Base-by-base conservation (phyloP, 2,113 vertebrate genomes). In the Willisornis vidua region DNA sequence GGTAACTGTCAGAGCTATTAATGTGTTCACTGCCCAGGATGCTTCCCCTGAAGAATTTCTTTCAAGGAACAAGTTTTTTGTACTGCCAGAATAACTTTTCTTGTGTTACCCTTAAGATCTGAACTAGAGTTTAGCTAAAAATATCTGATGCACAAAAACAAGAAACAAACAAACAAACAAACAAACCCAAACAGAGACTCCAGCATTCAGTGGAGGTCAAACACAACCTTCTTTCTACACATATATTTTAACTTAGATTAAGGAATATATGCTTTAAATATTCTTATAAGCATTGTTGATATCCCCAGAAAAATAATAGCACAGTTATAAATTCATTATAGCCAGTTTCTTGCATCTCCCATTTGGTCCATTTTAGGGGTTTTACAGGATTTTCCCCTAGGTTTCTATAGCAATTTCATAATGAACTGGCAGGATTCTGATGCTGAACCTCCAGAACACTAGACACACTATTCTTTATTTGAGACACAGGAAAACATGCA, bases 1-100 rank as follows among this genome's bases (percentile, higher is more conserved):
- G 84, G 70, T 84, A 90, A 82, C 87, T 90, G 82, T 82, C 95
- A 93, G 67, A 94, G 33, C 79, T 96, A 84, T 90, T 92, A 92
- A 87, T 90, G 58, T 66, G 35, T 87, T 95, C 87, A n/a, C 55
- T 91, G 71, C 55, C 54, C 79, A 41, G 6, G 84, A 93, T 86
- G 59, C 22, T 87, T 90, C 63, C 94, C 85, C 91, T 83, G 24
- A 87, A 94, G 91, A 96, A 90, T 94, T 96, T 75, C 59, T 91
- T 91, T 93, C 55, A 86, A 86, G 57, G 75, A 93, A 85, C 22
- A 79, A 67, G 61, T 52, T 78, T 90, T 83, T 94, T 1, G 2
- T 72, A 71, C 39, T 81, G 24, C 33, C 61, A 94, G 70, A 71
- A 72, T 51, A 85, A 57, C 46, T 62, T 5, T 1, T 26, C 45